These are phyloP conservation scores for Lagocephalus sceleratus DNA, from an alignment of 2,797 vertebrate genomes.

Conservation along the genomic window DNA sequence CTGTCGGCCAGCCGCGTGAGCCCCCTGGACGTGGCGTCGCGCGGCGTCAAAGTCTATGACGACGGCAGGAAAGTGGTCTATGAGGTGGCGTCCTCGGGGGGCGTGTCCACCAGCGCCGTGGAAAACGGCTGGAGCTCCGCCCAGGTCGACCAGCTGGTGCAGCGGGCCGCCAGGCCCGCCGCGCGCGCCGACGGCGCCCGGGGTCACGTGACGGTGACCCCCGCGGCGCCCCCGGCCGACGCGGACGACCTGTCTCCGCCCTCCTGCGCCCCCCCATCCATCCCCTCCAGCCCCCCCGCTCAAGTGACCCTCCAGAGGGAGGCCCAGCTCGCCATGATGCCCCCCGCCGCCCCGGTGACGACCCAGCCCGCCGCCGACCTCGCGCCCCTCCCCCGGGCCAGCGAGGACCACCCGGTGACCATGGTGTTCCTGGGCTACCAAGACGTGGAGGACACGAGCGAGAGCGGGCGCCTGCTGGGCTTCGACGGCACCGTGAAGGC, in stretches of 20 bases:
- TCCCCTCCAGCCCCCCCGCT: slow-evolving; percentile 74
- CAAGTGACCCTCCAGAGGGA: slow-evolving; percentile 87
- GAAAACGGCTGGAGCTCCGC: slow-evolving; percentile 93
- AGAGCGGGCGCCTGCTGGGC: slow-evolving; percentile 90
- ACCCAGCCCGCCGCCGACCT: slow-evolving; percentile 63
- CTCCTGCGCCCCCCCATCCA: slow-evolving; percentile 66
- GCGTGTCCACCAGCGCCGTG: slow-evolving; percentile 77
- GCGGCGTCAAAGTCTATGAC: slow-evolving; percentile 93
- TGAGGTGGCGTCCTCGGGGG: slow-evolving; percentile 85
- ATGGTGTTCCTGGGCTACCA: slow-evolving; percentile 99
- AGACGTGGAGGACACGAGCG: slow-evolving; percentile 88
- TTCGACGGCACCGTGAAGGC: slow-evolving; percentile 95
- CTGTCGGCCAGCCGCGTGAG: slow-evolving; percentile 87
- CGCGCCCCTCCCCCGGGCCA: slow-evolving; percentile 65
- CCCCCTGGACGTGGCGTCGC: slow-evolving; percentile 84
- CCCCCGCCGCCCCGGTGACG: slow-evolving; percentile 68
- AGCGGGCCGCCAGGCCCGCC: slow-evolving; percentile 81
- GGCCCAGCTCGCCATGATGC: slow-evolving; percentile 85
- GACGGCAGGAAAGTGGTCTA: slow-evolving; percentile 95
- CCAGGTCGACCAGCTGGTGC: slow-evolving; percentile 89
- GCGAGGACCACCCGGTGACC: slow-evolving; percentile 87
- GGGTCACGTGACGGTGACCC: slow-evolving; percentile 66
- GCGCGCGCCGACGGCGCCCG: slow-evolving; percentile 69
- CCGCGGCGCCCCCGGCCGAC: slow-evolving; percentile 66
- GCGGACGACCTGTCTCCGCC: slow-evolving; percentile 75